These are phyloP conservation scores for Casuarius casuarius DNA, from an alignment of 2,113 vertebrate genomes.

Conservation along the genomic window DNA sequence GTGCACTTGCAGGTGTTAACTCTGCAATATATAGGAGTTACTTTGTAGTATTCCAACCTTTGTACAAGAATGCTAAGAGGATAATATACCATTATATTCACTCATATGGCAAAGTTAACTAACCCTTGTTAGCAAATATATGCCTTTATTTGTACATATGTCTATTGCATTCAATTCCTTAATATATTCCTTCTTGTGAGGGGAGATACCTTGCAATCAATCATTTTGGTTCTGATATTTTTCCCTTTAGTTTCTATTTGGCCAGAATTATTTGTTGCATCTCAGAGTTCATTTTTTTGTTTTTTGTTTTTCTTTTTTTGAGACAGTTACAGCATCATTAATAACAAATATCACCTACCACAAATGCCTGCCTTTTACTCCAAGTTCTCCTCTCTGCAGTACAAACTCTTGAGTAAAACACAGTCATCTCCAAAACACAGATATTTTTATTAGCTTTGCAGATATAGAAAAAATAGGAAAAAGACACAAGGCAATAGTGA, in stretches of 20 bases:
- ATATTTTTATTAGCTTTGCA: background rate
- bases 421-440: background rate
- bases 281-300: background rate
- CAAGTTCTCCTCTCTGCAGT: background rate
- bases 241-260: background rate
- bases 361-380: background rate
- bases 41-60: background rate
- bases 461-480: background rate
- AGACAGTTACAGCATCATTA: background rate
- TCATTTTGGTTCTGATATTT: background rate
- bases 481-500: background rate
- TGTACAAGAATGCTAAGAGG: background rate
- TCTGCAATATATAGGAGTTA: background rate
- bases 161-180: background rate
- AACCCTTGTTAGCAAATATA: background rate
- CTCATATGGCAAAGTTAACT: background rate
- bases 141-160: background rate
- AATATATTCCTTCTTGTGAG: background rate
- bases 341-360: background rate
- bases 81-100: background rate
- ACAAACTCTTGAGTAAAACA: background rate
- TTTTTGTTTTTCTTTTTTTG: background rate
- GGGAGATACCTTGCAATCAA: background rate
- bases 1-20: slow-evolving; percentile 52
- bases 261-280: background rate